Conservation (phyloP, 2,797 vertebrate genomes). For the Sebastes trivittatus region DNA sequence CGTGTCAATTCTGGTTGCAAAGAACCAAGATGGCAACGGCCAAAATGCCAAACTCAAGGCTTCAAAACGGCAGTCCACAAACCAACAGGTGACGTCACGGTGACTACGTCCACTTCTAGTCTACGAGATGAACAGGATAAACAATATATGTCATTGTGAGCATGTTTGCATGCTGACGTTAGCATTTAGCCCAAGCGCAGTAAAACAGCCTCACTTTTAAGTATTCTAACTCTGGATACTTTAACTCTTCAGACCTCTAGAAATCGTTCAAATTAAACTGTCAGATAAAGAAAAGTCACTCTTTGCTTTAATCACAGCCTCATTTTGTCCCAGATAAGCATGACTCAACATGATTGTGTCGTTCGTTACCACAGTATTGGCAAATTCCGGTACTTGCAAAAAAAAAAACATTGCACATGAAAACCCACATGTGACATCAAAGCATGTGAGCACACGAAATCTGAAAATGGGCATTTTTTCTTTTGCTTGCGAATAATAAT, state of each 20-base stretch:
- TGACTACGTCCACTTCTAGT: no score
- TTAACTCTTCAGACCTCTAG: neutral
- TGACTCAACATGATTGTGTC: slow-evolving; percentile 12
- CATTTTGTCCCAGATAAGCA: neutral
- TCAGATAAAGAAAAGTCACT: neutral
- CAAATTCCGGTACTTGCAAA: neutral
- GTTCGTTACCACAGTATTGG: neutral
- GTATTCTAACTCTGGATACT: neutral
- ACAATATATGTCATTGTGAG: no score
- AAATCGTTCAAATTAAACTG: neutral
- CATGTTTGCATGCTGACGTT: neutral
- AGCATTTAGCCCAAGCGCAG: neutral
- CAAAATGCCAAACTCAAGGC: no score
- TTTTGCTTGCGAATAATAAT: neutral
- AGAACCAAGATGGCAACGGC: rapidly evolving
- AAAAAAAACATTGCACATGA: neutral
- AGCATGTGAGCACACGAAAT: neutral
- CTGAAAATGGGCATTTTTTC: neutral
- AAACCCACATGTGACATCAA: slow-evolving; percentile 7
- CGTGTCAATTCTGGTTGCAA: rapidly evolving
- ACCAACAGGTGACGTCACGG: no score
- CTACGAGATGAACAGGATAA: neutral
- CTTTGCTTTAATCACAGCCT: neutral
- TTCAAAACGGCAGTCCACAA: no score
- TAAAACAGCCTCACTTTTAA: neutral